Evolutionary conservation across 2,888 invertebrate genomes (phyloP), one percentile per base, ranked within the genome.

Genomic region (Sphaerophoria taeniata): DNA sequence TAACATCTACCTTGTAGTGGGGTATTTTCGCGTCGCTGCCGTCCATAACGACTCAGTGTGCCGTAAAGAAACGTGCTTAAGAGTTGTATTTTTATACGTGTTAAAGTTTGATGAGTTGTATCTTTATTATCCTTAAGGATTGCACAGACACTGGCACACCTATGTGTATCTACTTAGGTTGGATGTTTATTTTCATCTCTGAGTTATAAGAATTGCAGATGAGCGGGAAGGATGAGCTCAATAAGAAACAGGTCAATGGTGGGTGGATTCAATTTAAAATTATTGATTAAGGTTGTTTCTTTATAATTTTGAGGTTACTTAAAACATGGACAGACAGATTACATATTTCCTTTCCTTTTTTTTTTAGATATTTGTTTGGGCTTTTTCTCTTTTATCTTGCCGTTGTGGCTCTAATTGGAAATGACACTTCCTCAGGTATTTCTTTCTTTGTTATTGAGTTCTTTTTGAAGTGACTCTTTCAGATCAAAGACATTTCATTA

Each of bases 181-280:
- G 9, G 9, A 43, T 79, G 56, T 47, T 9, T 49, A 49, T 63
- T 74, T 80, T 74, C 61, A 63, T 70, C 63, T 75, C 45, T 69
- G 24, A 24, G 51, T 60, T 67, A 47, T 58, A 9, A 43, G 61
- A 60, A 43, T 60, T 60, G 43, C 43, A 43, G 12, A 60, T 24
- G 24, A 39, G 39, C 16, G 6, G 3, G 31, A 47, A 49, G 45
- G 74, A 14, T 24, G 60, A 43, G 24, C 0, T 24, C 24, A 60
- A 6, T 36, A 12, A 39, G n/a, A 83, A 51, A 65, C 72, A 34
- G 70, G 78, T 75, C 43, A 43, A 56, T 74, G 51, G 71, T 72
- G 47, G 70, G 78, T 75, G 75, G 74, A 65, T 75, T 84, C 79
- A 84, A 79, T 84, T 84, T 79, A 84, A 79, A 71, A 71, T 84